Percentiles rank a stretch among this genome's conserved stretches.
phyloP scores from a whole-genome alignment of 2,888 invertebrate genomes.

The Orgyia antiqua region DNA sequence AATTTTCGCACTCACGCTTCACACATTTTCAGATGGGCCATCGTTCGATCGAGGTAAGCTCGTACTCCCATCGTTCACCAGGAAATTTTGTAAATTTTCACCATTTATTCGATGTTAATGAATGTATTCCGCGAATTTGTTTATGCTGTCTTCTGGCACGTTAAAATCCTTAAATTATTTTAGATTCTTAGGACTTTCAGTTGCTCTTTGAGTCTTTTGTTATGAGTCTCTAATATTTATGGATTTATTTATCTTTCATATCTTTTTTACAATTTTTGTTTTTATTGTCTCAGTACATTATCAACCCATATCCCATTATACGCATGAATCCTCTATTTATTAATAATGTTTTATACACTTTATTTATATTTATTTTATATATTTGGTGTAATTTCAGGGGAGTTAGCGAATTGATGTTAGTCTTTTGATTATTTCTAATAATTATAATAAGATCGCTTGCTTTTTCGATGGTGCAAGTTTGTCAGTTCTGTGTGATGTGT shows the following conservation, averaged over 20 bases:
- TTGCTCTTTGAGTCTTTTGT: too few relatives aligned
- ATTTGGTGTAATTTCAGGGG: conserved; percentile 25
- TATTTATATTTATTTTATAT: conserved; percentile 15
- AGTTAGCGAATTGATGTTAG: conserved; percentile 13
- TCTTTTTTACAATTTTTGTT: too few relatives aligned
- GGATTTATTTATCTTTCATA: too few relatives aligned
- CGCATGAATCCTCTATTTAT: conserved; percentile 14
- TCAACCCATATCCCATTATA: conserved; percentile 21
- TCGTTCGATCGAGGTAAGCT: conserved; percentile 68
- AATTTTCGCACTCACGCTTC: conserved; percentile 46
- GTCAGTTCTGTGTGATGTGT: too few relatives aligned
- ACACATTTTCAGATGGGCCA: conserved; percentile 68
- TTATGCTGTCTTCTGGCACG: too few relatives aligned
- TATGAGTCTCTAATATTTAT: too few relatives aligned
- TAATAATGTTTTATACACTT: conserved; percentile 2
- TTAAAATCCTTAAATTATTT: too few relatives aligned
- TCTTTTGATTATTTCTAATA: conserved; percentile 1
- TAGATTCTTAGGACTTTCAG: too few relatives aligned
- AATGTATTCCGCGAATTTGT: neutral
- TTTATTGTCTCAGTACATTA: conserved; percentile 4
- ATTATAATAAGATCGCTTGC: too few relatives aligned
- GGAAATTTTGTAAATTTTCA: conserved; percentile 63
- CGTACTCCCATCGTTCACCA: conserved; percentile 52
- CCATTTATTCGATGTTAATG: conserved; percentile 28
- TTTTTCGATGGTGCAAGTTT: too few relatives aligned